phyloP scores from a whole-genome alignment of 2,113 vertebrate species.

The Baryphthengus martii region DNA sequence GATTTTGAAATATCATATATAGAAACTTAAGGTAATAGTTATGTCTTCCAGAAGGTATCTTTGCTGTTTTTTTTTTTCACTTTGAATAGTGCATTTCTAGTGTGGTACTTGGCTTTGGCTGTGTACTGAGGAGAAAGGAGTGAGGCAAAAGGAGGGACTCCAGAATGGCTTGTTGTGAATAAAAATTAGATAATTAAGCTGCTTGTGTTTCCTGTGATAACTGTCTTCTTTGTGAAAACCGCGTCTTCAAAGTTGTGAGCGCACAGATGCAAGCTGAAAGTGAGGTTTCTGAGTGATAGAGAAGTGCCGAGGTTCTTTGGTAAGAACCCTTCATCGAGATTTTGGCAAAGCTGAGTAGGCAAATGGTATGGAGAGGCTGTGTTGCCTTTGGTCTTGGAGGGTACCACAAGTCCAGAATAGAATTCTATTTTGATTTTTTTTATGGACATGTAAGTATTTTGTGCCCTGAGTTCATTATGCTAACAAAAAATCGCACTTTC shows the following conservation, averaged over 20 bases:
- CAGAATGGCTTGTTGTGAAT: background rate
- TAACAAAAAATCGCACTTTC: background rate
- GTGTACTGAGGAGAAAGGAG: background rate
- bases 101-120: background rate
- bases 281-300: background rate
- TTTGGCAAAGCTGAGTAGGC: background rate
- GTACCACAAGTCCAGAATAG: background rate
- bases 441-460: background rate
- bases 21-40: background rate
- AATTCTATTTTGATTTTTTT: background rate
- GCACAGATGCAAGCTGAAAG: background rate
- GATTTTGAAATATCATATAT: background rate
- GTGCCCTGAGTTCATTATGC: background rate
- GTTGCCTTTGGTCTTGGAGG: background rate
- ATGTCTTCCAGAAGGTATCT: background rate
- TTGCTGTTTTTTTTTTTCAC: background rate
- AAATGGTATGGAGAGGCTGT: background rate
- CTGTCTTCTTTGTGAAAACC: background rate
- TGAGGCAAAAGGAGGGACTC: background rate
- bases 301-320: background rate
- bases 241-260: background rate
- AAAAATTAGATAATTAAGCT: background rate
- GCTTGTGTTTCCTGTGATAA: background rate
- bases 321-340: background rate
- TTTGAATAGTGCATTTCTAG: rapidly evolving